phyloP scores from a whole-genome alignment of 2,888 invertebrate species.

The Amphipyra berbera region DNA sequence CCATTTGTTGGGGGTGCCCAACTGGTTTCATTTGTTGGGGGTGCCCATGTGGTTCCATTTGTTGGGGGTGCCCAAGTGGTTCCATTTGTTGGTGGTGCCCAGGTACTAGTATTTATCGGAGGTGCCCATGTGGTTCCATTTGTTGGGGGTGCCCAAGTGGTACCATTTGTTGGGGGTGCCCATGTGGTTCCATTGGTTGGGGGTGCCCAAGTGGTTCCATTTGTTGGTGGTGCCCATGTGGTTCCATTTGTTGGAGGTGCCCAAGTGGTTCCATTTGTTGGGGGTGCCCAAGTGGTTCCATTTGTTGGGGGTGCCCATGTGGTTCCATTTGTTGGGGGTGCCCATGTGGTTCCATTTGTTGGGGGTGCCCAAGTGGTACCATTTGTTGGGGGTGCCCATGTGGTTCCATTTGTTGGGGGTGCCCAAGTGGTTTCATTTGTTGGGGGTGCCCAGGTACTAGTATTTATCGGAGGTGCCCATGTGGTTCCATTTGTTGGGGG shows the following conservation, averaged over 20 bases:
- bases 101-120: too few relatives aligned
- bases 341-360: too few relatives aligned
- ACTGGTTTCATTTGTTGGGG: too few relatives aligned
- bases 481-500: slow-evolving; percentile 1
- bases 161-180: not conserved
- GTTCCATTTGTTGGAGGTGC: not conserved
- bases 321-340: too few relatives aligned
- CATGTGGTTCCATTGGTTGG: slow-evolving; percentile 1
- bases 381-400: too few relatives aligned
- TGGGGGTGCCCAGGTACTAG: not conserved
- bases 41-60: too few relatives aligned
- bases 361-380: not conserved
- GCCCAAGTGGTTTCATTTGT: not conserved
- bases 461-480: too few relatives aligned
- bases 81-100: too few relatives aligned
- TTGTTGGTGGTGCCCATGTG: not conserved
- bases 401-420: not conserved
- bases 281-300: not conserved
- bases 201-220: not conserved
- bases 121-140: not conserved
- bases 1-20: too few relatives aligned
- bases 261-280: too few relatives aligned
- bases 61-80: too few relatives aligned
- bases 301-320: not conserved
- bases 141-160: not conserved